These are phyloP conservation scores for Penaeus japonicus DNA, from an alignment of 1,140 invertebrate genomes.

Conservation along the genomic window DNA sequence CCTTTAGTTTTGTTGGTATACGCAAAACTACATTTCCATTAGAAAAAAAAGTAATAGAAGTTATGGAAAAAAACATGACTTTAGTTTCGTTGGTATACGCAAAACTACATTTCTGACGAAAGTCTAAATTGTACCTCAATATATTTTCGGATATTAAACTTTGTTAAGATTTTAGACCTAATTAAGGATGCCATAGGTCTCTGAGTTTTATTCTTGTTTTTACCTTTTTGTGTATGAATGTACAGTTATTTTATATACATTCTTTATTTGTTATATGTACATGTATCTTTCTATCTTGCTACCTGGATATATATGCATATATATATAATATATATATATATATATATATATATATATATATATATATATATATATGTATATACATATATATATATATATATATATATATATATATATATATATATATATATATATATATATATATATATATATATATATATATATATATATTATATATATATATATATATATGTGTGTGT, in stretches of 20 bases:
- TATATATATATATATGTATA: slow-evolving; percentile 13
- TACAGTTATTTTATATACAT: neutral
- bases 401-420: slow-evolving; percentile 3
- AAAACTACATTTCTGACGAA: no score
- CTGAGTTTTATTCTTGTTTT: no score
- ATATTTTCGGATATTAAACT: no score
- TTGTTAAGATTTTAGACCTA: no score
- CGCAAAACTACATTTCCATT: no score
- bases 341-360: slow-evolving; percentile 8
- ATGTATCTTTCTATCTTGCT: neutral
- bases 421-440: neutral
- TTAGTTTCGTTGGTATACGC: no score
- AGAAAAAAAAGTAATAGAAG: no score
- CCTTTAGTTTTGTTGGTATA: no score
- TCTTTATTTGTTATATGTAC: neutral
- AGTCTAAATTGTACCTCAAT: no score
- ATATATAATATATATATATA: neutral
- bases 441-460: slow-evolving; percentile 13
- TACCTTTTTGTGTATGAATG: no score
- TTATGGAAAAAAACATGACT: no score
- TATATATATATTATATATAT: slow-evolving; percentile 7
- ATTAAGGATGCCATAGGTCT: no score
- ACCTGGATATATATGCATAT: neutral
- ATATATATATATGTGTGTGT: neutral
- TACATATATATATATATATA: neutral